Conservation (phyloP, 2,888 invertebrate species). For the Acanthopleura granulata region DNA sequence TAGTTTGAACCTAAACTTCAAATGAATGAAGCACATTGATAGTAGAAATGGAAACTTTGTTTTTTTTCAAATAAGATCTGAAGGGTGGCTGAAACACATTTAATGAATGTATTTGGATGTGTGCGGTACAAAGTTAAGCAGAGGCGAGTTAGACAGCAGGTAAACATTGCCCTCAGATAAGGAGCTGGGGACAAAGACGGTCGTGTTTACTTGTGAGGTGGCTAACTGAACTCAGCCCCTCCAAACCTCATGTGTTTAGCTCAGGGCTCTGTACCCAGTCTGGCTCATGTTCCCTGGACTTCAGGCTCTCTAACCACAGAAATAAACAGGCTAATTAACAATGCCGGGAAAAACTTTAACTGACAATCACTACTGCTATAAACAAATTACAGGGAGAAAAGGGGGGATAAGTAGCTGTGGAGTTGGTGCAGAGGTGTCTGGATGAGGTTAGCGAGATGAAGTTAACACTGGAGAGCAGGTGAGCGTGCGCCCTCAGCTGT, state of each 20-base stretch:
- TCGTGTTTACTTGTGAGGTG: not conserved
- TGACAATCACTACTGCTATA: constrained; percentile 13
- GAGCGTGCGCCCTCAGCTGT: not conserved
- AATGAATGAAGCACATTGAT: too few species aligned
- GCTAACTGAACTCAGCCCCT: not conserved
- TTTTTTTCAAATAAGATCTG: too few species aligned
- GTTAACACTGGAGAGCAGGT: not conserved
- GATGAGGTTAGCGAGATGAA: not conserved
- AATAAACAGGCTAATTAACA: constrained; percentile 19
- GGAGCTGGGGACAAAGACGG: not conserved
- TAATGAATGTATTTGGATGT: too few species aligned
- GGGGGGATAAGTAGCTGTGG: not conserved
- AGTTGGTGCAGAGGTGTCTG: not conserved
- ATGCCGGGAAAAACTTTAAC: constrained; percentile 13
- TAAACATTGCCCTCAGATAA: not conserved
- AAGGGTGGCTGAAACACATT: too few species aligned
- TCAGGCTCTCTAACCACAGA: not conserved
- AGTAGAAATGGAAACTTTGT: too few species aligned
- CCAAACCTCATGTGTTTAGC: constrained; percentile 7
- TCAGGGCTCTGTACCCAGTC: not conserved
- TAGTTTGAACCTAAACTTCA: too few species aligned
- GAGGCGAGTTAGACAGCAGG: not conserved
- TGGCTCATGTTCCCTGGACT: not conserved
- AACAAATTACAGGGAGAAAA: constrained; percentile 10
- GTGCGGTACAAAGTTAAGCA: too few species aligned